phyloP scores from a whole-genome alignment of 2,113 vertebrate species.

The Forbesichthys papilliferus region DNA sequence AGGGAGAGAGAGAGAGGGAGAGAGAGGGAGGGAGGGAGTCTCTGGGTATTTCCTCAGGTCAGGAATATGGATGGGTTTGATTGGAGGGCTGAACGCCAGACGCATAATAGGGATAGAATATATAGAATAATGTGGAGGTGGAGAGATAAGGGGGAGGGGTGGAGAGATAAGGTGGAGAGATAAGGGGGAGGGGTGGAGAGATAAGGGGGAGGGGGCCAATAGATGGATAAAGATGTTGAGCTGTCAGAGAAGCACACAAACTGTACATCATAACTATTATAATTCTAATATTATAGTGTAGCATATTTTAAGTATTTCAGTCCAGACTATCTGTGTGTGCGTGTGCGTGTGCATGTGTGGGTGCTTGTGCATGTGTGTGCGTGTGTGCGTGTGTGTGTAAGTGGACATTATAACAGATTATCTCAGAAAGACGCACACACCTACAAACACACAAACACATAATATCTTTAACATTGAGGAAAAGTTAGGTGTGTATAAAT shows the following conservation, averaged over 20 bases:
- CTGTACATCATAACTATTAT: too few relatives aligned
- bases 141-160: neutral
- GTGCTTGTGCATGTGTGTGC: neutral
- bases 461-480: neutral
- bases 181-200: neutral
- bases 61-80: conserved; percentile 20
- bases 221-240: neutral
- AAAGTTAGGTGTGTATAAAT: neutral
- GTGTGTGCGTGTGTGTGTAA: neutral
- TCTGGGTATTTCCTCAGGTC: conserved; percentile 31
- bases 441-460: neutral
- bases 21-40: neutral
- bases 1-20: neutral
- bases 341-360: neutral
- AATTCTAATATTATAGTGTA: too few relatives aligned
- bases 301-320: too few relatives aligned
- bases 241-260: too few relatives aligned
- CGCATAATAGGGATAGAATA: neutral
- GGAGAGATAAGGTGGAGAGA: neutral
- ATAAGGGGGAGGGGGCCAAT: neutral
- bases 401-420: neutral
- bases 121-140: neutral
- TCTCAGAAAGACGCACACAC: neutral
- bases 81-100: neutral
- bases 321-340: neutral